Base-by-base conservation (phyloP, 2,113 vertebrate species). In the Vulpes lagopus region DNA sequence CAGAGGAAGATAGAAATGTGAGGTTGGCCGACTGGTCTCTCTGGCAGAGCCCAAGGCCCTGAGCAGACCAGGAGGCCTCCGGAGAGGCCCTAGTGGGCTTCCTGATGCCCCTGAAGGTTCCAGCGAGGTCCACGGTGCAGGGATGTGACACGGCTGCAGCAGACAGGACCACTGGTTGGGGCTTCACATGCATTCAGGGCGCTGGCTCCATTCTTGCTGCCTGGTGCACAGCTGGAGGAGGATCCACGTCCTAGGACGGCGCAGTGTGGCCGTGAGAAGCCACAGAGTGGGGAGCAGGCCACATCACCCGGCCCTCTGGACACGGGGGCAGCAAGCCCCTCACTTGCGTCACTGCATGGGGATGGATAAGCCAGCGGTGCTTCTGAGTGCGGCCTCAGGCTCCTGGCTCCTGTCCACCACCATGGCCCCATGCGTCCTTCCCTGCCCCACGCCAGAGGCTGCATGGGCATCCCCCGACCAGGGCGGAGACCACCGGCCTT, bases 351-450 rank as follows among this genome's bases (percentile, higher is more conserved):
- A 8, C 2, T 25, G 49, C 60, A 15, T 30, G 60, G 23, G 17
- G 30, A n/a, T 9, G 2, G 27, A 23, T 0, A 27, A 2, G 49
- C 8, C 17, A 7, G 51, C 20, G 11, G 49, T 15, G 12, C 25
- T 35, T 82, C 57, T 17, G 27, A 74, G 69, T 32, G 11, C 8
- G 32, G 55, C 57, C 32, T 19, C 22, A 0, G 53, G 64, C 17
- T 27, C 81, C 55, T 5, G 43, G 55, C 6, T 35, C 65, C 16
- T 22, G 8, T 25, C 23, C 20, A 1, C 35, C 84, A 19, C 11
- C 11, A 43, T 22, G 1, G 23, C 57, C 59, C 30, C 25, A 3
- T 0, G 3, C 5, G 12, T 25, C 49, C 17, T 10, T 32, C 30
- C 49, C 64, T 20, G 35, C 64, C 49, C 0, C 8, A 32, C 43